Conservation (phyloP, 2,888 invertebrate genomes). For the Plutella xylostella region DNA sequence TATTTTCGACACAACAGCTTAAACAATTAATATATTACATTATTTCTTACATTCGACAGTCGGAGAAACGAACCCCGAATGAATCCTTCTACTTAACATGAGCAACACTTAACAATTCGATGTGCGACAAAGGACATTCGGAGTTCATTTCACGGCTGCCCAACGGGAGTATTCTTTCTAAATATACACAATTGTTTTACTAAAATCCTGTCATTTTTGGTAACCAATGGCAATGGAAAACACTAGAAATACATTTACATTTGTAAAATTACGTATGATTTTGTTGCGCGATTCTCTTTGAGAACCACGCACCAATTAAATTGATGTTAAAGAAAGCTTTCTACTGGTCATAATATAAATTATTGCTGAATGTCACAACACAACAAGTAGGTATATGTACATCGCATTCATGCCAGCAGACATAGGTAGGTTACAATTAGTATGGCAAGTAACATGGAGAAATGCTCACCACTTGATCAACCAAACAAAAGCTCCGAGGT, state of each 20-base stretch:
- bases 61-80: slow-evolving; percentile 50
- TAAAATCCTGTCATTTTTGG: slow-evolving; percentile 69
- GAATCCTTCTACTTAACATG: slow-evolving; percentile 35
- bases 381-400: slow-evolving; percentile 13
- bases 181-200: slow-evolving; percentile 63
- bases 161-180: slow-evolving; percentile 57
- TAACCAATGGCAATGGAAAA: slow-evolving; percentile 67
- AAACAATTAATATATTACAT: slow-evolving; percentile 64
- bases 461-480: slow-evolving; percentile 27
- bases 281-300: slow-evolving; percentile 43
- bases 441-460: slow-evolving; percentile 24
- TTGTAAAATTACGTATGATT: slow-evolving; percentile 60
- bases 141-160: slow-evolving; percentile 48
- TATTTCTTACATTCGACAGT: slow-evolving; percentile 60
- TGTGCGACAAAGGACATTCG: slow-evolving; percentile 51
- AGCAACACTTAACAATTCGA: slow-evolving; percentile 67
- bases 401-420: neutral
- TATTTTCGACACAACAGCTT: slow-evolving; percentile 68
- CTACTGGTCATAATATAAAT: slow-evolving; percentile 22
- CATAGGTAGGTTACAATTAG: neutral
- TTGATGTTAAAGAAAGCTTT: slow-evolving; percentile 4
- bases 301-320: slow-evolving; percentile 34
- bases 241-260: slow-evolving; percentile 52
- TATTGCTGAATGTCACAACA: slow-evolving; percentile 59
- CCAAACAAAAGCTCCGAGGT: no score